Base-by-base conservation (phyloP, 2,888 invertebrate genomes). In the Brachylomia viminalis region DNA sequence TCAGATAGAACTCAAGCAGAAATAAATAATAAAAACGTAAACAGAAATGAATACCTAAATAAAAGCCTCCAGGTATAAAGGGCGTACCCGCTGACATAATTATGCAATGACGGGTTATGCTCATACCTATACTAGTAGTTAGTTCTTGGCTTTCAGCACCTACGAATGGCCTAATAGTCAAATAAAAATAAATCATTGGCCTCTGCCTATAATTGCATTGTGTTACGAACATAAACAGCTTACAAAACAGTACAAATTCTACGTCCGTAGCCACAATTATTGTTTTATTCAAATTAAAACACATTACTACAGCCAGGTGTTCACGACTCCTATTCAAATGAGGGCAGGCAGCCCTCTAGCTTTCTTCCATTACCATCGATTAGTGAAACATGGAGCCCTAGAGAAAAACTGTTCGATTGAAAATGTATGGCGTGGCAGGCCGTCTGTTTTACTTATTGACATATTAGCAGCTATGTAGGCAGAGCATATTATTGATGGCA, bases 401-500 rank as follows among this genome's bases (percentile, higher is more conserved):
- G 15, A 76, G 67, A 85, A 85, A 85, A 82, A 85, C 67, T 61
- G 11, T 45, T 62, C 70, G 13, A 77, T 61, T 33, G 38, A 2
- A 49, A 78, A 83, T 86, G 33, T 20, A 86, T 86, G 86, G 79
- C 86, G 54, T 59, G 61, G 54, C 69, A 52, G 17, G 27, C 30
- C 15, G 27, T 59, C 47, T 78, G 56, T 56, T 58, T 62, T 58
- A 78, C 86, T 66, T 72, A 73, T 86, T 71, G 86, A 83, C 66
- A 58, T 86, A 86, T 78, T 83, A 83, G 78, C 61, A 30, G 59
- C 8, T n/a, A 8, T 30, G 54, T 54, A 38, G 54, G 49, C 47
- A 30, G 8, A n/a, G 49, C 47, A 30, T 11, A n/a, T 45, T 33
- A 56, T 59, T 59, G 23, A 70, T 33, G 38, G 27, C 54, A 5